Conservation (phyloP, 2,113 vertebrate genomes). For the Lates calcarifer region DNA sequence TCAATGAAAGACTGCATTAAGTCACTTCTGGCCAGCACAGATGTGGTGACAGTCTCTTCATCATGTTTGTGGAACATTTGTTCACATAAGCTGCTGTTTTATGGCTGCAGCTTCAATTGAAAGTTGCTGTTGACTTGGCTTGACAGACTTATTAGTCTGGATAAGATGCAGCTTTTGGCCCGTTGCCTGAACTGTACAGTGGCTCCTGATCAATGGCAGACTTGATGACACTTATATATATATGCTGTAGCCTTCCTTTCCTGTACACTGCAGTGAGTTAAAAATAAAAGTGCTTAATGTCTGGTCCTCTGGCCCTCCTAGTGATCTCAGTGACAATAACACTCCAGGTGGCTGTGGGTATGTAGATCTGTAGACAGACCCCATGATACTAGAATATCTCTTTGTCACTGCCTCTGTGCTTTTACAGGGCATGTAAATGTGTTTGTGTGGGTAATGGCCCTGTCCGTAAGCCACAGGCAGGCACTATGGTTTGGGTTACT, state of each 20-base stretch:
- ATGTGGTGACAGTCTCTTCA: background rate
- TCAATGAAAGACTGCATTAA: background rate
- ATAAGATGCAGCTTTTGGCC: slow-evolving; percentile 48
- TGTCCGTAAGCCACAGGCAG: too few relatives aligned
- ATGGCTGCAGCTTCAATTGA: slow-evolving; percentile 11
- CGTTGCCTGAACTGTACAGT: slow-evolving; percentile 28
- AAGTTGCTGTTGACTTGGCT: slow-evolving; percentile 6
- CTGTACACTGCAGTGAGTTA: slow-evolving; percentile 22
- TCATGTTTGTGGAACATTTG: slow-evolving; percentile 3
- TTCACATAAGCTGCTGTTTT: slow-evolving; percentile 22
- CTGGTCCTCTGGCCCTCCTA: background rate
- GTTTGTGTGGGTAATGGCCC: too few relatives aligned
- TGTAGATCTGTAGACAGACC: background rate
- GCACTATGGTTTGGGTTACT: too few relatives aligned
- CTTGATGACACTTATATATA: slow-evolving; percentile 45
- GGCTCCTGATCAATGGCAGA: slow-evolving; percentile 58
- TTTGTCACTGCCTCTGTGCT: background rate
- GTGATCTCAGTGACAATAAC: background rate
- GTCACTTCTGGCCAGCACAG: background rate
- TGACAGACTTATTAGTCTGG: slow-evolving; percentile 38
- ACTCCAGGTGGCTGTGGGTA: background rate
- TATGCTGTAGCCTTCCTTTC: background rate
- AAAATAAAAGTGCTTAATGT: slow-evolving; percentile 60
- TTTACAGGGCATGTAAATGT: background rate
- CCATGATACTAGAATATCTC: background rate